Percentiles rank a stretch among this genome's conserved stretches.
phyloP scores from a whole-genome alignment of 35 echinoderm and acorn worm genomes.

The Chiridota heheva region DNA sequence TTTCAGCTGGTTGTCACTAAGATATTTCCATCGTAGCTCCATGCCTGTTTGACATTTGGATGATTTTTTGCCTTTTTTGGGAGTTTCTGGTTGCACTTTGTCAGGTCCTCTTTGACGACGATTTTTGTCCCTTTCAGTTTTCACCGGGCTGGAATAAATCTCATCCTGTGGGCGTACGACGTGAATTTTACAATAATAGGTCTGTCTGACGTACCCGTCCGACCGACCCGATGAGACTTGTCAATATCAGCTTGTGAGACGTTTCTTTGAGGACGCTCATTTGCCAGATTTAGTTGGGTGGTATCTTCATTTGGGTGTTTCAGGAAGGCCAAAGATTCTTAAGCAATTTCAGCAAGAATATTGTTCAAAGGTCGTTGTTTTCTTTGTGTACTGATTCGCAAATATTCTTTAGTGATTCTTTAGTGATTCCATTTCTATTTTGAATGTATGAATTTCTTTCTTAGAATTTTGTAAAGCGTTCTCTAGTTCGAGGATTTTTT shows the following conservation, averaged over 20 bases:
- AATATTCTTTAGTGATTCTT: background rate
- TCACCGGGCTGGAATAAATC: slow-evolving; percentile 1
- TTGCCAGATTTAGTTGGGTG: background rate
- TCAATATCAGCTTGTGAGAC: background rate
- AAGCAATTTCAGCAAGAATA: slow-evolving; percentile 21
- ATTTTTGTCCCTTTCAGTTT: slow-evolving; percentile 16
- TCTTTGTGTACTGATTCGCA: too few species aligned
- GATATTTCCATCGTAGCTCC: slow-evolving; percentile 22
- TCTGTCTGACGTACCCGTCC: background rate
- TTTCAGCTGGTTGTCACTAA: too few species aligned
- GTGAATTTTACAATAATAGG: slow-evolving; percentile 38
- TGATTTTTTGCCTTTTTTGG: slow-evolving; percentile 22
- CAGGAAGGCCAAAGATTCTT: slow-evolving; percentile 1
- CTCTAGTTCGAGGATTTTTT: background rate
- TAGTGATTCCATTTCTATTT: background rate
- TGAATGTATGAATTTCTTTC: background rate
- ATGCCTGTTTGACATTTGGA: background rate
- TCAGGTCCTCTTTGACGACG: slow-evolving; percentile 1
- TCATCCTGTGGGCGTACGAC: background rate
- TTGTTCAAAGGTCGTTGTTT: slow-evolving; percentile 5
- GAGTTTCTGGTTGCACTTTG: background rate
- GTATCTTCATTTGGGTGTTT: background rate
- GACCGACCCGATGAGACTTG: background rate
- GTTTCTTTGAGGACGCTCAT: background rate
- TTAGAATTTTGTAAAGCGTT: background rate